Evolutionary conservation across 2,113 vertebrate species (phyloP).

Genomic region (Alces alces): DNA sequence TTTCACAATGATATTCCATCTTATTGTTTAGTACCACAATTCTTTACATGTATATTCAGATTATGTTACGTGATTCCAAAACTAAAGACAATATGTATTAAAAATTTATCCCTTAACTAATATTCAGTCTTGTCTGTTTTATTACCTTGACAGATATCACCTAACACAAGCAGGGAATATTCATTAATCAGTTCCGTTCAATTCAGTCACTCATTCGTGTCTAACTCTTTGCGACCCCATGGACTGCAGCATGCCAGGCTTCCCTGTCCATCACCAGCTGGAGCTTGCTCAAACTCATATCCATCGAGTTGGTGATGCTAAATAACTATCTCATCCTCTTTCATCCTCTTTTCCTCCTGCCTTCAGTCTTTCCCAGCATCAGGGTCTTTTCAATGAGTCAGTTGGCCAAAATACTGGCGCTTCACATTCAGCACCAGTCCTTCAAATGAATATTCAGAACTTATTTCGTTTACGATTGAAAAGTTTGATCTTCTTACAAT

Average conservation of each 20-base stretch:
- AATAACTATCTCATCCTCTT: background rate
- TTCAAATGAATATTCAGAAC: background rate
- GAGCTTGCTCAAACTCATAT: background rate
- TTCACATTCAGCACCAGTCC: background rate
- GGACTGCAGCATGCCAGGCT: background rate
- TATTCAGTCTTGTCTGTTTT: background rate
- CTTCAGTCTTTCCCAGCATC: background rate
- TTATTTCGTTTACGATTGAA: rapidly evolving
- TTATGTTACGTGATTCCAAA: background rate
- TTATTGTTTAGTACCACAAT: background rate
- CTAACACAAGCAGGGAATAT: background rate
- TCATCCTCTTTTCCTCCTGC: background rate
- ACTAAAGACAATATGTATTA: background rate
- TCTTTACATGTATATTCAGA: background rate
- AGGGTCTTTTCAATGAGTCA: background rate
- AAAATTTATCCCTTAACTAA: background rate
- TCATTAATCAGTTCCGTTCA: background rate
- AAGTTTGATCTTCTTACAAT: background rate
- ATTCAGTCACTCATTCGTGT: rapidly evolving
- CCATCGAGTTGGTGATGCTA: background rate
- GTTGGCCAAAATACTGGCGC: background rate
- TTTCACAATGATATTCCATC: background rate
- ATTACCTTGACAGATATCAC: background rate
- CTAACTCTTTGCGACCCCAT: background rate
- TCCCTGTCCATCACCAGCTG: background rate